Evolutionary conservation across 1,140 invertebrate species (phyloP), one percentile per base, ranked within the genome.

Genomic region (Cecropterus lyciades): DNA sequence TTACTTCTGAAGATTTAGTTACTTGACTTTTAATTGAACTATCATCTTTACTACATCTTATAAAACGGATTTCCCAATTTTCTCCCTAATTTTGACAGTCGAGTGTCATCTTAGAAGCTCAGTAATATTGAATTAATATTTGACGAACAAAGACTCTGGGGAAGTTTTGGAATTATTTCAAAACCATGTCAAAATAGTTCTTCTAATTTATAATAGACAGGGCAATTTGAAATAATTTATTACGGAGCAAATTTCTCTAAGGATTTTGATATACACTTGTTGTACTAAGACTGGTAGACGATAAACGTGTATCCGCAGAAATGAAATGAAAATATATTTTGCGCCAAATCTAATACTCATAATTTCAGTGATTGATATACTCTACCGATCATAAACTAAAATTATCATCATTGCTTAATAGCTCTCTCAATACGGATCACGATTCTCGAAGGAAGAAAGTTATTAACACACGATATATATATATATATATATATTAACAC

Each of bases 221-320:
- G 45, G 46, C 45, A 46, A 46, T 46, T 49, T 49, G 17, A 49
- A 24, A 49, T n/a, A 49, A n/a, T n/a, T 49, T 49, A n/a, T 24
- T 49, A 46, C 15, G 45, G 10, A 49, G 16, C 9, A 10, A 48
- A 48, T 20, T 20, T 49, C 46, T 11, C 46, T 24, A 49, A 5
- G 46, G 10, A 24, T n/a, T 49, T n/a, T 1, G 17, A 3, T 20
- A 20, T 3, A 1, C 0, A 48, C 17, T 20, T n/a, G 46, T 49
- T 49, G 24, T 9, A 33, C 30, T 4, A 33, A 4, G 9, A 8
- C 7, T 8, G 9, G 30, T 33, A 10, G 0, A 8, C 30, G 30
- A 33, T 33, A 33, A 33, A 33, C 30, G 30, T 45, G 14, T 5
- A 45, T 1, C n/a, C n/a, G 6, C 20, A 46, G 3, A 14, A 20